Evolutionary conservation across 2,888 invertebrate genomes (phyloP), one percentile per base, ranked within the genome.

Genomic region (Dyspetes luteomarginatus): DNA sequence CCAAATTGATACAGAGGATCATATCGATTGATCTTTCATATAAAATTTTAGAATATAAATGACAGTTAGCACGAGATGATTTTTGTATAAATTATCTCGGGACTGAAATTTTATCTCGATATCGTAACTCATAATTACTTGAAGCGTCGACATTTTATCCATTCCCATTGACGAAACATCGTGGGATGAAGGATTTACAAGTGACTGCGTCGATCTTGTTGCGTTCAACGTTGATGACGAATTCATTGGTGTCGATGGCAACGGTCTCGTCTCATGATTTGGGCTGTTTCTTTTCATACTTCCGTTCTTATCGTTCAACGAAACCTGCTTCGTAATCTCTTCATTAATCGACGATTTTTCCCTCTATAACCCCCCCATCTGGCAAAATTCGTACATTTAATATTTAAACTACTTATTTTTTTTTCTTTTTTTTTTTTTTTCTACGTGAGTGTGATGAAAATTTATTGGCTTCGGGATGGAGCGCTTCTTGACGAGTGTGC

Each of bases 131-230:
- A 48, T 73, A 73, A 58, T 52, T 83, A 91, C 92, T 88, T 92
- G 92, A 2, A 92, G 86, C 0, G 92, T 91, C 17, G 91, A 89
- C 91, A 92, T 91, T 84, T 91, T 91, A 36, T 92, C 91, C 55
- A 90, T 89, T 41, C 87, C 86, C 4, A 84, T 60, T 81, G 58
- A 48, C 81, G 85, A 26, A 52, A 75, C 84, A 15, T 87, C 88
- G n/a, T 67, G 76, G 19, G 84, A 12, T 28, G 83, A 15, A 0
- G 83, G 15, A 68, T 83, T 87, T 5, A 75, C 78, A 19, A 87
- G 82, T 9, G 86, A 84, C 69, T 87, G 89, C 62, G 84, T 84
- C 9, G 88, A 87, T 76, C 87, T 87, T 68, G 88, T 85, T 45
- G 83, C 68, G 4, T 75, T 82, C n/a, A 85, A 55, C 19, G 75